These are phyloP conservation scores for Oncorhynchus gorbuscha DNA, from an alignment of 2,113 vertebrate species.

Conservation along the genomic window DNA sequence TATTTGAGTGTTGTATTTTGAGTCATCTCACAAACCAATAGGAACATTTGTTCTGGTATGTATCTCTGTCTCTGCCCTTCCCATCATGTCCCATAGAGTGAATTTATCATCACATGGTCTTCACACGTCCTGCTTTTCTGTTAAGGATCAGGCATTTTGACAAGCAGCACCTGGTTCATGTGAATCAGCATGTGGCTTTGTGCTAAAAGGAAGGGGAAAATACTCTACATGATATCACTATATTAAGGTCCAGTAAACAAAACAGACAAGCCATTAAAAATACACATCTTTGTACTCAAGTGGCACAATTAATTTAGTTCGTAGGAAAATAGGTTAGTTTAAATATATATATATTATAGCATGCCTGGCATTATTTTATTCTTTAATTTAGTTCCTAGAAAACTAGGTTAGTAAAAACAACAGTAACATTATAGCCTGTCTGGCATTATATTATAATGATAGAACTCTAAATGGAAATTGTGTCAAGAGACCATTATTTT, in stretches of 20 bases:
- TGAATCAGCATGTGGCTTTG: conserved; percentile 37
- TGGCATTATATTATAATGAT: conserved; percentile 7
- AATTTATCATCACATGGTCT: not conserved
- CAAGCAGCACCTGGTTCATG: conserved; percentile 49
- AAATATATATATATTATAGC: conserved; percentile 24
- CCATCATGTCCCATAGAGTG: not conserved
- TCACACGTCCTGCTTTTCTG: conserved; percentile 1
- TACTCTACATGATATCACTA: conserved; percentile 25
- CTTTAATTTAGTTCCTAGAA: conserved; percentile 42
- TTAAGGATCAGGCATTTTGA: conserved; percentile 53
- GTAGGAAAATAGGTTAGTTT: conserved; percentile 41
- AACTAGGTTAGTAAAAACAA: conserved; percentile 40
- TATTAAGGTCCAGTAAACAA: conserved; percentile 27
- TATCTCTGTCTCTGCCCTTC: not conserved
- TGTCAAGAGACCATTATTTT: not conserved
- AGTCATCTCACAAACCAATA: not conserved
- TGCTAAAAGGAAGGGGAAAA: not conserved
- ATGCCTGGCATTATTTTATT: conserved; percentile 14
- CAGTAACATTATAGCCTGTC: conserved; percentile 27
- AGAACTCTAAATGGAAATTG: not conserved
- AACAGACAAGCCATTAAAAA: conserved; percentile 31
- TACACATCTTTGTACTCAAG: conserved; percentile 37
- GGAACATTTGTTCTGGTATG: not conserved
- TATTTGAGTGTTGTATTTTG: not conserved
- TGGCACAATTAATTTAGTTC: conserved; percentile 43